A percentile compares a stretch with the other conserved stretches of the same genome.
Conservation (phyloP, 2,797 vertebrate genomes). For the Halcyon leucocephala region DNA sequence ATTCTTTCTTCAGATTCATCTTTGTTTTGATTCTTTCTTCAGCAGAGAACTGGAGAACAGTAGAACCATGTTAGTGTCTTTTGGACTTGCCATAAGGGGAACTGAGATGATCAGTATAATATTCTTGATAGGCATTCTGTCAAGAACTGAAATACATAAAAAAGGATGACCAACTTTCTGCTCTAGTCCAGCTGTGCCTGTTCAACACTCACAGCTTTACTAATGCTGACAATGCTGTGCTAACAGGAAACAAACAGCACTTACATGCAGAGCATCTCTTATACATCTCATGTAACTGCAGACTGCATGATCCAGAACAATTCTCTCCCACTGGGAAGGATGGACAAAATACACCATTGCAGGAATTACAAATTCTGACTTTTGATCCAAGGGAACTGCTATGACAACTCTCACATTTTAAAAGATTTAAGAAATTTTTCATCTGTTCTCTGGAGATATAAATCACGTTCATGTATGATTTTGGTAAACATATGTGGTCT, state of each 20-base stretch:
- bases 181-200: background rate
- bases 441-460: background rate
- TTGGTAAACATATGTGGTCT: background rate
- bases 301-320: background rate
- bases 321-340: slow-evolving; percentile 22
- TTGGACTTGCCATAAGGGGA: slow-evolving; percentile 16
- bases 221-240: background rate
- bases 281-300: background rate
- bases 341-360: background rate
- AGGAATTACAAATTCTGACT: background rate
- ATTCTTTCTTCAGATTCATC: background rate
- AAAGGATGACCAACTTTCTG: background rate
- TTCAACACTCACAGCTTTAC: slow-evolving; percentile 14
- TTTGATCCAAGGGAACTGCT: background rate
- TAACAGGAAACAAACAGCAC: background rate
- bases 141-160: background rate
- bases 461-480: background rate
- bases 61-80: background rate
- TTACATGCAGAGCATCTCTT: background rate
- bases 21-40: background rate
- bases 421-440: background rate
- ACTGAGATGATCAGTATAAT: slow-evolving; percentile 16
- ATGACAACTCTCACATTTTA: background rate
- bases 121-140: background rate
- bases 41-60: background rate